Base-by-base conservation (phyloP, 2,797 vertebrate species). In the Yasuhikotakia modesta region DNA sequence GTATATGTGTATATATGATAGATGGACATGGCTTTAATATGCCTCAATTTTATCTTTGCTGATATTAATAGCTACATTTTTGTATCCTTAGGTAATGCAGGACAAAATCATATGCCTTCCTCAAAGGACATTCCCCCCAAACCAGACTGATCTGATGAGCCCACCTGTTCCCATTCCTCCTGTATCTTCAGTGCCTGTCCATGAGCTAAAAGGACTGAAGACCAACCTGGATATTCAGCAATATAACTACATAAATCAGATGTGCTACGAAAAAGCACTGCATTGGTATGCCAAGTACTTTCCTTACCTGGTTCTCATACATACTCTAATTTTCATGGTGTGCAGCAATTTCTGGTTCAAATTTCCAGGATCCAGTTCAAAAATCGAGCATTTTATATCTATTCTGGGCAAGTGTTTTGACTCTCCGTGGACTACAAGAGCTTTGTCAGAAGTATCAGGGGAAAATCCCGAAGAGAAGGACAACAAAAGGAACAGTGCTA, bases 281-380 rank as follows among this genome's bases (percentile, higher is more conserved):
- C 97, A 99, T 76, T 99, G 97, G 97, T 99, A 99, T 83, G 97
- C 97, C 86, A 99, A 99, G 87, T 99, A 99, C 86, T 99, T 99
- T 85, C 97, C 98, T 32, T 99, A 99, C 88, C 94, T 99, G 52
- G 97, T 99, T 83, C 96, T 99, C 70, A 98, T 99, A 86, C 98
- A 99, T 86, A 99, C 97, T 0, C 75, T 99, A 30, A 91, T 99
- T 88, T 99, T 99, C 85, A 98, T 99, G 96, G 94, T 98, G 78
- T 98, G 97, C 68, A 99, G 97, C 90, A 99, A 99, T 89, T 99
- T 99, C 65, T 99, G 98, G 98, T 99, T 99, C 90, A 99, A 99
- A 82, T 99, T 98, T 86, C 98, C 98, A 0, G 97, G 97, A 17
- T 98, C 98, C 0, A 98, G 97, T 83, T 99, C 98, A 19, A 99